A percentile compares a stretch with the other conserved stretches of the same genome.
Conservation (phyloP, 1,140 invertebrate genomes). For the Ectropis grisescens region DNA sequence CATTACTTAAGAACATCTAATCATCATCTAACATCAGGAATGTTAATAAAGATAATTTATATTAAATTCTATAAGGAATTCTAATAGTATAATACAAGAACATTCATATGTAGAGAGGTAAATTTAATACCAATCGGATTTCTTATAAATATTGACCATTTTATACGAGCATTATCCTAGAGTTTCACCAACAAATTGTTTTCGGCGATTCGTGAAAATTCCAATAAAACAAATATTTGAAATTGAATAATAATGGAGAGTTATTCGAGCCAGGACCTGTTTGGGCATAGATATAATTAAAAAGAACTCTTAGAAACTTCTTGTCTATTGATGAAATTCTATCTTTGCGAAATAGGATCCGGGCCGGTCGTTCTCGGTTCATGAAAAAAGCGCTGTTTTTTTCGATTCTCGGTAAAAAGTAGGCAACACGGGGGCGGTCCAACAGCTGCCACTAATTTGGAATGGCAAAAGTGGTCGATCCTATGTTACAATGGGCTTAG, state of each 20-base stretch:
- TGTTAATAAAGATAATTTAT: too few species aligned
- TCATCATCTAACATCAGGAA: too few species aligned
- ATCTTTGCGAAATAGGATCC: constrained; percentile 50
- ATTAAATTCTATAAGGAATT: too few species aligned
- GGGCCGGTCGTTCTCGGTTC: constrained; percentile 15
- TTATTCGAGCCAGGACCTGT: constrained; percentile 24
- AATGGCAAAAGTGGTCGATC: constrained; percentile 17
- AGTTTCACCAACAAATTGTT: too few species aligned
- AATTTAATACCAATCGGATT: too few species aligned
- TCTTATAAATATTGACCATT: too few species aligned
- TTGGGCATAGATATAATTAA: constrained; percentile 35
- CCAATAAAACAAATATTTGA: too few species aligned
- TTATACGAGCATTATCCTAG: too few species aligned
- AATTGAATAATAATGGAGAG: constrained; percentile 18
- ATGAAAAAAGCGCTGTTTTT: constrained; percentile 23
- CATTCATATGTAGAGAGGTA: too few species aligned
- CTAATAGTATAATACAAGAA: too few species aligned
- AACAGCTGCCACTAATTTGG: constrained; percentile 27
- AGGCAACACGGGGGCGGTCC: constrained; percentile 15
- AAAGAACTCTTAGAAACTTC: constrained; percentile 50
- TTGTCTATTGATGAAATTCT: constrained; percentile 42
- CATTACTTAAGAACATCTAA: too few species aligned
- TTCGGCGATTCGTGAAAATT: too few species aligned
- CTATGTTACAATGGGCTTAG: constrained; percentile 9
- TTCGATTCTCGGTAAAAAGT: constrained; percentile 26